Conservation (phyloP, 2,797 vertebrate species). For the Falco biarmicus region DNA sequence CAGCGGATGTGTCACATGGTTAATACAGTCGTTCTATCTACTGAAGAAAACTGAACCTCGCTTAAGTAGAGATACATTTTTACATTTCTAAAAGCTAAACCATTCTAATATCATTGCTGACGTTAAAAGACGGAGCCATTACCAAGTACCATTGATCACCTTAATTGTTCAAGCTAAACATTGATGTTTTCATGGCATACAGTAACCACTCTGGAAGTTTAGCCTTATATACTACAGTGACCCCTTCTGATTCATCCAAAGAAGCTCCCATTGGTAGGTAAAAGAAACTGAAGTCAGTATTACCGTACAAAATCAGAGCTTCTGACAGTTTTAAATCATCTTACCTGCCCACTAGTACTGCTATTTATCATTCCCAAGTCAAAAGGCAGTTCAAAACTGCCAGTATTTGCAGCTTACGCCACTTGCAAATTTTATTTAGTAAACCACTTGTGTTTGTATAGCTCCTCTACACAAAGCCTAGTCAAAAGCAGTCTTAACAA, state of each 20-base stretch:
- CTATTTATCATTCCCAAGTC: not conserved
- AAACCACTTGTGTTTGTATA: not conserved
- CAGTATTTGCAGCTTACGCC: not conserved
- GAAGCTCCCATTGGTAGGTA: not conserved
- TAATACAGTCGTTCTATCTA: not conserved
- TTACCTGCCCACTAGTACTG: not conserved
- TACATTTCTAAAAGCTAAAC: not conserved
- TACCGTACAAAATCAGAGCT: not conserved
- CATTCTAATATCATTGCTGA: not conserved
- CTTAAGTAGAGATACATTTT: not conserved
- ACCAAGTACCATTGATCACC: not conserved
- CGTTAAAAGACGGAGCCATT: not conserved
- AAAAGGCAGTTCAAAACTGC: slow-evolving; percentile 10
- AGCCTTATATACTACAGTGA: not conserved
- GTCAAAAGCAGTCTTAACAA: not conserved
- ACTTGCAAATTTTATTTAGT: not conserved
- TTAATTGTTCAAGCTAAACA: not conserved
- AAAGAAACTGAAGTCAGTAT: not conserved
- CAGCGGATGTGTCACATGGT: not conserved
- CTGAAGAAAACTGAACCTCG: not conserved
- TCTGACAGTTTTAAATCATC: slow-evolving; percentile 8
- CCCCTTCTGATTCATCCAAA: not conserved
- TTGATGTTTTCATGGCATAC: not conserved
- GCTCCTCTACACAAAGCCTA: not conserved
- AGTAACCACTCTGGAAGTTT: not conserved